phyloP scores from a whole-genome alignment of 2,888 invertebrate genomes.

The Nebria salina region DNA sequence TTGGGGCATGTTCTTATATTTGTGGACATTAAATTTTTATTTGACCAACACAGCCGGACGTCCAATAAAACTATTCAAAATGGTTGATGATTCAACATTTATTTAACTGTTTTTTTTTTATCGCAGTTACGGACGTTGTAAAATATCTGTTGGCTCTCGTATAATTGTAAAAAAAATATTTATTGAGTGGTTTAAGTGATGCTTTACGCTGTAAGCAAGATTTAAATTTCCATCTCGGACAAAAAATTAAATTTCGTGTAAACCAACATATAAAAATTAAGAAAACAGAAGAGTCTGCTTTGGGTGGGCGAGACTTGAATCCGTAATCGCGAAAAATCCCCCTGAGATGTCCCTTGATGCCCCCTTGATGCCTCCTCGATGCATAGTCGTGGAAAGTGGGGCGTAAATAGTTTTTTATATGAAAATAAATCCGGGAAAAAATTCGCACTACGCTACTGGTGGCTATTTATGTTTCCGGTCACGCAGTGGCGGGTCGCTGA shows the following conservation, averaged over 20 bases:
- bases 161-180: background rate
- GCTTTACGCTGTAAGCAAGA: too few relatives aligned
- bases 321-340: background rate
- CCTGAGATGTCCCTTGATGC: background rate
- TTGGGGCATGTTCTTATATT: background rate
- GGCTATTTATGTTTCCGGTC: conserved; percentile 4
- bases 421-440: background rate
- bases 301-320: background rate
- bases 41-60: background rate
- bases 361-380: background rate
- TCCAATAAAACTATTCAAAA: background rate
- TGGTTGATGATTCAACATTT: background rate
- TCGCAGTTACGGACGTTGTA: background rate
- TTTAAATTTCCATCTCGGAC: conserved; percentile 7
- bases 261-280: conserved; percentile 37
- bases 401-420: background rate
- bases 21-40: background rate
- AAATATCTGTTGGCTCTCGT: background rate
- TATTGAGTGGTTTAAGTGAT: too few relatives aligned
- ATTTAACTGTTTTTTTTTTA: background rate
- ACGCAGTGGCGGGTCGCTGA: conserved; percentile 28
- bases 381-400: background rate
- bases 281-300: conserved; percentile 33
- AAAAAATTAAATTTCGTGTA: conserved; percentile 39
- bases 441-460: conserved; percentile 3